These are phyloP conservation scores for Genyomyrus donnyi DNA, from an alignment of 2,113 vertebrate species.

Conservation along the genomic window DNA sequence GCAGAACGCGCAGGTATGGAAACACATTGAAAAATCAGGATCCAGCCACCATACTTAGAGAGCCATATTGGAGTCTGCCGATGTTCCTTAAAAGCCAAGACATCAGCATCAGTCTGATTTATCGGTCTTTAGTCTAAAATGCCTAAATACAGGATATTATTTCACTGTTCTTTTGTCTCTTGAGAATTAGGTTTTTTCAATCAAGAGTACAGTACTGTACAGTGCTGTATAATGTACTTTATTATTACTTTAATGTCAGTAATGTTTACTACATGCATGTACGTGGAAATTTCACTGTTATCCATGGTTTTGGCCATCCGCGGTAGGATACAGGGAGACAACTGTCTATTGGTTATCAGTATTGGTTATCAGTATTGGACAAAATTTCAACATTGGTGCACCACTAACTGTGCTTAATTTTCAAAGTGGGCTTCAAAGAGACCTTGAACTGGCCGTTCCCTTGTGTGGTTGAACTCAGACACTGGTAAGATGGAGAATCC, in stretches of 20 bases:
- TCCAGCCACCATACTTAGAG: not conserved
- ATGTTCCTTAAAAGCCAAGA: not conserved
- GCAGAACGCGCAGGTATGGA: not conserved
- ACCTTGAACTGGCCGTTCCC: slow-evolving; percentile 81
- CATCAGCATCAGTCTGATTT: not conserved
- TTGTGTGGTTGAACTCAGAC: slow-evolving; percentile 59
- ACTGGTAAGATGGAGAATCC: slow-evolving; percentile 70
- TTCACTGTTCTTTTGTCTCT: no score
- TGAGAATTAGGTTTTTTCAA: no score
- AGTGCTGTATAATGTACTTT: no score
- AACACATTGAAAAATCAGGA: not conserved
- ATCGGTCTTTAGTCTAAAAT: not conserved
- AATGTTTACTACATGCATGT: no score
- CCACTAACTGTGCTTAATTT: not conserved
- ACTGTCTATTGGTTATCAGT: not conserved
- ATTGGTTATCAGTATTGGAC: not conserved
- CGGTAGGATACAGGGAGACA: not conserved
- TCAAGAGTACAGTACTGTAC: no score
- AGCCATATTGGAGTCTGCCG: not conserved
- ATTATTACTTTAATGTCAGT: no score
- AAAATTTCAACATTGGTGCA: not conserved
- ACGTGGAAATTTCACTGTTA: not conserved
- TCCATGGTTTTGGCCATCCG: not conserved
- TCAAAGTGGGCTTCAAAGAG: slow-evolving; percentile 3
- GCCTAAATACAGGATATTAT: no score